phyloP scores from a whole-genome alignment of 2,113 vertebrate genomes.

The Axis porcinus region DNA sequence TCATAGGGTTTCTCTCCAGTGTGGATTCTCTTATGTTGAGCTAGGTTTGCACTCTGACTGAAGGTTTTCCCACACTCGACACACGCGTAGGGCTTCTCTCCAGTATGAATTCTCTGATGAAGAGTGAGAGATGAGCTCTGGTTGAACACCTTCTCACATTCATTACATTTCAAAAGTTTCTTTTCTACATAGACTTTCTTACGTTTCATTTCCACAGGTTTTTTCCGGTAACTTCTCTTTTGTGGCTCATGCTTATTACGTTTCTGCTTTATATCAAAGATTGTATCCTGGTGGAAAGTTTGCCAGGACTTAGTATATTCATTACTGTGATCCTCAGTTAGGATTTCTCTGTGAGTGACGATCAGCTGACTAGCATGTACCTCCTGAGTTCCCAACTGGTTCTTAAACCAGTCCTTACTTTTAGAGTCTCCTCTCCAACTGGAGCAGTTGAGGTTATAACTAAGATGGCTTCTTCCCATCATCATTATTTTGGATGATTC shows the following conservation, averaged over 20 bases:
- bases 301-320: constrained; percentile 41
- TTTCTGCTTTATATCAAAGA: constrained; percentile 9
- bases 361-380: neutral
- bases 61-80: constrained; percentile 70
- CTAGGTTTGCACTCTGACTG: constrained; percentile 70
- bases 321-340: neutral
- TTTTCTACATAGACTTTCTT: constrained; percentile 50
- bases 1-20: constrained; percentile 69
- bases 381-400: neutral
- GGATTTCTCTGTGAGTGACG: neutral
- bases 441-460: neutral
- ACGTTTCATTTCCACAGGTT: constrained; percentile 6
- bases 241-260: neutral
- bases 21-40: constrained; percentile 68
- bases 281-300: neutral
- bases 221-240: constrained; percentile 49
- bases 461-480: constrained; percentile 36
- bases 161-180: constrained; percentile 68
- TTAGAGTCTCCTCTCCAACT: neutral
- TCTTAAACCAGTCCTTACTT: neutral
- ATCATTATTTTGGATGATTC: constrained; percentile 14
- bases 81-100: constrained; percentile 71
- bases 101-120: constrained; percentile 70
- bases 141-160: constrained; percentile 75
- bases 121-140: constrained; percentile 74